Conservation (phyloP, 1,140 invertebrate species). For the Mycetomoellerius zeteki region DNA sequence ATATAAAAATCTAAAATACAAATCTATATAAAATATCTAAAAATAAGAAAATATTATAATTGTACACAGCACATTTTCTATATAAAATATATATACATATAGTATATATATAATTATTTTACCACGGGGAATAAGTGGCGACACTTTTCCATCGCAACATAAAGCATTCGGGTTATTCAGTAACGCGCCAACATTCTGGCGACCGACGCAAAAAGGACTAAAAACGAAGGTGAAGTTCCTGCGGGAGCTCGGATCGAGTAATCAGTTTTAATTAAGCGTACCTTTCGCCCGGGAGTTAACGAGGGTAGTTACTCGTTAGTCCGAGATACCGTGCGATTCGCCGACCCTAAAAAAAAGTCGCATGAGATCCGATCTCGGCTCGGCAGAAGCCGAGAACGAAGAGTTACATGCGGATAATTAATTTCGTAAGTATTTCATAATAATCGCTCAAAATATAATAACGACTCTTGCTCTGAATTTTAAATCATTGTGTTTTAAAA, state of each 20-base stretch:
- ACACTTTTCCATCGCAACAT: constrained; percentile 10
- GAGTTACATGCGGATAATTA: constrained; percentile 50
- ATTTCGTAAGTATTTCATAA: constrained; percentile 58
- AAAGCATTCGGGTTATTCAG: constrained; percentile 38
- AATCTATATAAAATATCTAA: not conserved
- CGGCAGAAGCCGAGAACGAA: constrained; percentile 1
- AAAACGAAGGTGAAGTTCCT: constrained; percentile 65
- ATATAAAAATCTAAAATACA: not conserved
- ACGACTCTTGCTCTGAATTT: not conserved
- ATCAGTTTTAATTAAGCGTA: constrained; percentile 76
- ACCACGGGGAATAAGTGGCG: not conserved
- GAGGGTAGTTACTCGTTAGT: constrained; percentile 75
- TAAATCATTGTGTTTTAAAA: not conserved
- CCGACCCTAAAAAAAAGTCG: constrained; percentile 40
- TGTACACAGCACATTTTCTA: not conserved
- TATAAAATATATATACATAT: no score
- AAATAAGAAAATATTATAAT: not conserved
- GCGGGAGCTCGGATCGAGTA: constrained; percentile 67
- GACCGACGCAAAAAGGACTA: constrained; percentile 54
- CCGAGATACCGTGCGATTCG: constrained; percentile 65
- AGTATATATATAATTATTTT: constrained; percentile 12
- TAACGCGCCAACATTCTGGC: constrained; percentile 27
- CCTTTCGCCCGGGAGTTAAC: constrained; percentile 71
- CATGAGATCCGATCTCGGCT: constrained; percentile 50
- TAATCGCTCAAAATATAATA: not conserved